These are phyloP conservation scores for Itoplectis maculator DNA, from an alignment of 2,888 invertebrate genomes.

Conservation along the genomic window DNA sequence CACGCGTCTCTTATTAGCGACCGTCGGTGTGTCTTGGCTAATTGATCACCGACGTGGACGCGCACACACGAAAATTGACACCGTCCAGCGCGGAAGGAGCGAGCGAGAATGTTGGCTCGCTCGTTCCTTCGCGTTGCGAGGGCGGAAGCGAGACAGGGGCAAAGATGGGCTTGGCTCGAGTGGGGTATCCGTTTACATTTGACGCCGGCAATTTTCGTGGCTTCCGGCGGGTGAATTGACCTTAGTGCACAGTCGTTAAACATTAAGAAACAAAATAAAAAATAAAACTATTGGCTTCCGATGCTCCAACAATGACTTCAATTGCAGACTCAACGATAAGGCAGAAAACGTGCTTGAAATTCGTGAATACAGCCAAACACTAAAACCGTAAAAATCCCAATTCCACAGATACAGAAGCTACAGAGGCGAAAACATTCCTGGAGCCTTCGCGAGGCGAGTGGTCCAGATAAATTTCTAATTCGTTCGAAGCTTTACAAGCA, in stretches of 20 bases:
- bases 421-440: not conserved
- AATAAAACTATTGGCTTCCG: not conserved
- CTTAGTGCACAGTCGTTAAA: too few species aligned
- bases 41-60: slow-evolving; percentile 44
- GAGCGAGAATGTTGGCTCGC: not conserved
- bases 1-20: slow-evolving; percentile 4
- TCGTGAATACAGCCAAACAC: not conserved
- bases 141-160: slow-evolving; percentile 10
- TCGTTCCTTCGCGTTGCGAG: not conserved
- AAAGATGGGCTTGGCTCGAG: slow-evolving; percentile 58
- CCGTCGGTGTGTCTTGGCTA: slow-evolving; percentile 15
- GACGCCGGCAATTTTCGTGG: slow-evolving; percentile 8
- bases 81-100: not conserved
- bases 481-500: not conserved
- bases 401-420: not conserved
- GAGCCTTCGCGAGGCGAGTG: not conserved
- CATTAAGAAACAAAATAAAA: too few species aligned
- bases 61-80: slow-evolving; percentile 21
- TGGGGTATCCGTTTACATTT: slow-evolving; percentile 28
- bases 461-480: slow-evolving; percentile 46
- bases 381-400: not conserved
- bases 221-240: not conserved
- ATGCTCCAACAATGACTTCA: not conserved
- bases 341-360: not conserved
- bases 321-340: too few species aligned